phyloP scores from a whole-genome alignment of 2,797 vertebrate genomes.

The Enteromius thamalakanensis region DNA sequence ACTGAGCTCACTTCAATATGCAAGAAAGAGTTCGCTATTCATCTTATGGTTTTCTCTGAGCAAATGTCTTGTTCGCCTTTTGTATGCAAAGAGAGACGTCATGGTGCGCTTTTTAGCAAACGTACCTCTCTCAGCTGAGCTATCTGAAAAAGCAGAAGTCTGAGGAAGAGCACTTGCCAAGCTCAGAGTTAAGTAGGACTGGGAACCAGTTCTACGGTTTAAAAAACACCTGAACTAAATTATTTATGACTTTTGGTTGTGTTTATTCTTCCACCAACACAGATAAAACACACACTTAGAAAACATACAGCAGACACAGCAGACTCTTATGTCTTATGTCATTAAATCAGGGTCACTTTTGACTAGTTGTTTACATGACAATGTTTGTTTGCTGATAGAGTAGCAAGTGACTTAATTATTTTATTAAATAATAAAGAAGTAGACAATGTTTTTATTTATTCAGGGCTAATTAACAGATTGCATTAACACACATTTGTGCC shows the following conservation, averaged over 20 bases:
- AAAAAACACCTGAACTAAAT: not conserved
- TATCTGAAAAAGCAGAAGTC: not conserved
- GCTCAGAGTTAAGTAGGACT: not conserved
- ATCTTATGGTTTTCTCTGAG: not conserved
- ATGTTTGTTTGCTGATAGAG: not conserved
- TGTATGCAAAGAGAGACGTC: not conserved
- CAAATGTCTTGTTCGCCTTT: not conserved
- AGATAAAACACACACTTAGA: not conserved
- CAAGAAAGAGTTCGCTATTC: constrained; percentile 1
- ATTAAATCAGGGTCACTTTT: not conserved
- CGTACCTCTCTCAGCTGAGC: constrained; percentile 5
- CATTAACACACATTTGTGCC: not conserved
- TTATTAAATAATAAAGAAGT: not conserved
- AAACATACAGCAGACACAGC: not conserved
- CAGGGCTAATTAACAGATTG: not conserved
- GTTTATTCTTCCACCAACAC: not conserved
- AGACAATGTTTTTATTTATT: not conserved
- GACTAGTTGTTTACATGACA: not conserved
- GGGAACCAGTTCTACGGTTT: not conserved
- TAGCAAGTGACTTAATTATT: no score
- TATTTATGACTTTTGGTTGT: constrained; percentile 5
- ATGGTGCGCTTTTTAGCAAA: not conserved
- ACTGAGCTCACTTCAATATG: constrained; percentile 14
- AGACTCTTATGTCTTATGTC: not conserved
- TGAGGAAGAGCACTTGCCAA: constrained; percentile 5